Percentiles rank a stretch among this genome's conserved stretches.
phyloP scores from a whole-genome alignment of 2,797 vertebrate species.

The Fringilla coelebs region DNA sequence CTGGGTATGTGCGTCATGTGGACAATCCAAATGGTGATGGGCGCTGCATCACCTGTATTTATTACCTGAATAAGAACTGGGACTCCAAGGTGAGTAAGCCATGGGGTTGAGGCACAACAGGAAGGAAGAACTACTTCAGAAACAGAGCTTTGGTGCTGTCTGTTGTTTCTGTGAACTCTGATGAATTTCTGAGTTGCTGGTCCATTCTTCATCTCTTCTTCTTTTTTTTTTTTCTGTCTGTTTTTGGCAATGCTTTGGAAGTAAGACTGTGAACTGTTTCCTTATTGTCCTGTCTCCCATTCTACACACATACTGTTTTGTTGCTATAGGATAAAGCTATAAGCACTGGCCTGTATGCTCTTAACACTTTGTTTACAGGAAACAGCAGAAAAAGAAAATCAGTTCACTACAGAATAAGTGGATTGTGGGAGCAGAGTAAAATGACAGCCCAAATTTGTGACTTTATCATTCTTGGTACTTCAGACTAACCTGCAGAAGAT shows the following conservation, averaged over 20 bases:
- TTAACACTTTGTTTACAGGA: not conserved
- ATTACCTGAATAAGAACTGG: slow-evolving; percentile 97
- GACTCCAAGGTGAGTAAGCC: slow-evolving; percentile 81
- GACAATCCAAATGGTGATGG: slow-evolving; percentile 93
- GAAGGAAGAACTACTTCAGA: not conserved
- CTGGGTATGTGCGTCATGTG: slow-evolving; percentile 93
- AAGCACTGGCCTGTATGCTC: not conserved
- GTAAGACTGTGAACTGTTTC: not conserved
- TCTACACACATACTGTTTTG: not conserved
- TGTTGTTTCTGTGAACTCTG: not conserved
- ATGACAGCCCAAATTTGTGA: not conserved
- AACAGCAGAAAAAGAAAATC: not conserved
- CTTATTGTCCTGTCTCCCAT: not conserved
- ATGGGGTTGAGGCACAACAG: not conserved
- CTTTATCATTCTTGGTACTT: not conserved
- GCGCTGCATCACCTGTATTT: slow-evolving; percentile 95
- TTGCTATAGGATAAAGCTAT: not conserved
- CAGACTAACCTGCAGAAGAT: not conserved
- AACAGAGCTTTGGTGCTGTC: not conserved
- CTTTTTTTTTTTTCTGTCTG: not conserved
- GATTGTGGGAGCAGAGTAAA: not conserved
- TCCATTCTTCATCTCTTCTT: not conserved
- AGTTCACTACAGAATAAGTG: not conserved
- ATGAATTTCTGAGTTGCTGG: not conserved
- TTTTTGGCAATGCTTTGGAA: not conserved